phyloP scores from a whole-genome alignment of 2,113 vertebrate genomes.

The Panthera uncia region DNA sequence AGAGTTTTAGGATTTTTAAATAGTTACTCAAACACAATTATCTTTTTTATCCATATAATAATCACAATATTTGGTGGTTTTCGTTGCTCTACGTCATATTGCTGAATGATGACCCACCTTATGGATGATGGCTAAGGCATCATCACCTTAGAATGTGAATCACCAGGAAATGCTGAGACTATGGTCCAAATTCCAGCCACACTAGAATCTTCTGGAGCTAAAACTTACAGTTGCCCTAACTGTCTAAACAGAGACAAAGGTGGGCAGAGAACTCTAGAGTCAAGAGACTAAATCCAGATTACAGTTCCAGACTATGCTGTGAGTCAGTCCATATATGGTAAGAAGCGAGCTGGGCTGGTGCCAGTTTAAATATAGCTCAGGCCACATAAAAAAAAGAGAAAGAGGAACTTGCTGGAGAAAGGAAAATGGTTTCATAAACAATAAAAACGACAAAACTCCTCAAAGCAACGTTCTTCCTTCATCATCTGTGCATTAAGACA shows the following conservation, averaged over 20 bases:
- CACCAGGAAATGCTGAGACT: neutral
- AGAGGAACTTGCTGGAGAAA: conserved; percentile 20
- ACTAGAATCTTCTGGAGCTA: neutral
- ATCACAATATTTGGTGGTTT: neutral
- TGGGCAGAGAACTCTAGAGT: neutral
- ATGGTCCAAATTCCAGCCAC: neutral
- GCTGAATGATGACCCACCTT: neutral
- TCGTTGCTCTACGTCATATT: neutral
- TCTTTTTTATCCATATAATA: neutral
- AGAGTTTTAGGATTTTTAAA: neutral
- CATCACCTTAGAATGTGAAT: neutral
- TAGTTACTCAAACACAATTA: neutral
- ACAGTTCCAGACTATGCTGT: neutral
- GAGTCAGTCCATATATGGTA: neutral
- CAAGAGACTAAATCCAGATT: neutral
- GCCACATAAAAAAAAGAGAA: conserved; percentile 7
- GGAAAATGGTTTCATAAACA: neutral
- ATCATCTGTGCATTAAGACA: neutral
- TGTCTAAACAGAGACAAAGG: neutral
- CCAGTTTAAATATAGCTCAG: conserved; percentile 3
- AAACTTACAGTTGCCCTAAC: neutral
- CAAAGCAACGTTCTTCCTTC: neutral
- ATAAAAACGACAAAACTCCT: neutral
- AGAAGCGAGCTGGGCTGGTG: neutral
- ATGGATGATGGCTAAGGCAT: too few species aligned